These are phyloP conservation scores for Bucorvus abyssinicus DNA, from an alignment of 2,797 vertebrate species.

Conservation along the genomic window DNA sequence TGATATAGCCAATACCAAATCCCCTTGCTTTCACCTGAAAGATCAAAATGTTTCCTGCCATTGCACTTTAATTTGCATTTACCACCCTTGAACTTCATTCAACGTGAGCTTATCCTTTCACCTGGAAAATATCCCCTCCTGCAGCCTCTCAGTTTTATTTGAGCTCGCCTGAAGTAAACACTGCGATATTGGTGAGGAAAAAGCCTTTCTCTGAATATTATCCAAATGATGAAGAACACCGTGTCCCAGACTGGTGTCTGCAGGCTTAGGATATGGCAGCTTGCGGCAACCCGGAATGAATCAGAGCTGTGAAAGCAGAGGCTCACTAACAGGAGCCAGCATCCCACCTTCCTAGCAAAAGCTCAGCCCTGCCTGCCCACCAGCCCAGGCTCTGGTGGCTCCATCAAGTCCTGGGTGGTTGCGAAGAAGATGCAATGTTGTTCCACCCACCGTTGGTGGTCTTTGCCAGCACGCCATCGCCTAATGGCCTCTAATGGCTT, in stretches of 20 bases:
- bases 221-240: background rate
- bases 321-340: background rate
- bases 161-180: background rate
- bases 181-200: background rate
- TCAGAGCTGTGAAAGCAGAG: slow-evolving; percentile 44
- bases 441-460: background rate
- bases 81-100: background rate
- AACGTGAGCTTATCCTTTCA: background rate
- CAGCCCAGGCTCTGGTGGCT: background rate
- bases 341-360: background rate
- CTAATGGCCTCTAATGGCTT: too few species aligned
- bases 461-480: background rate
- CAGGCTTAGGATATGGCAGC: background rate
- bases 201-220: background rate
- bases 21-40: background rate
- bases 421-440: rapidly evolving
- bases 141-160: background rate
- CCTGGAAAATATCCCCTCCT: background rate
- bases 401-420: background rate
- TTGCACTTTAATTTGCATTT: background rate
- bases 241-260: background rate
- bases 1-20: background rate
- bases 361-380: background rate
- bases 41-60: rapidly evolving
- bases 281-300: slow-evolving; percentile 1